Conservation (phyloP, 1,140 invertebrate genomes). For the Trichonephila clavata region DNA sequence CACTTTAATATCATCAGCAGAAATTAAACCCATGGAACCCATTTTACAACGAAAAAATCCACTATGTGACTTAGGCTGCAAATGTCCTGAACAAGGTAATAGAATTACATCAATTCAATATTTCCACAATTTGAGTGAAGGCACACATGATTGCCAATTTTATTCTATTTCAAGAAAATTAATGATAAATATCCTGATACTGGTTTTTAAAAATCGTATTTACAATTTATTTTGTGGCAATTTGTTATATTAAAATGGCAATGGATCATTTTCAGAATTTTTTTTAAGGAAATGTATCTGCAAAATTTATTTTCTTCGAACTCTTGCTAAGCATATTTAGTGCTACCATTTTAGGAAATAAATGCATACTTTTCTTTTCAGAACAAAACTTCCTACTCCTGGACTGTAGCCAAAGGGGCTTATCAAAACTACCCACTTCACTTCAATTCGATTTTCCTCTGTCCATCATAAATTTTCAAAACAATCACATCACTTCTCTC, state of each 20-base stretch:
- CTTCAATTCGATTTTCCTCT: background rate
- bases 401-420: conserved; percentile 39
- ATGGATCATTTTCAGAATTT: too few relatives aligned
- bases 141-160: too few relatives aligned
- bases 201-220: too few relatives aligned
- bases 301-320: too few relatives aligned
- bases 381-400: background rate
- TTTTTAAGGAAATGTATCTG: too few relatives aligned
- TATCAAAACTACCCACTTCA: background rate
- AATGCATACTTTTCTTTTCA: background rate
- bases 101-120: too few relatives aligned
- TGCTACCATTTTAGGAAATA: background rate
- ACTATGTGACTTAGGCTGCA: conserved; percentile 50
- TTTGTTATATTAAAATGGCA: too few relatives aligned
- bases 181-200: too few relatives aligned
- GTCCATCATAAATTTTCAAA: conserved; percentile 26
- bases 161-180: too few relatives aligned
- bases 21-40: background rate
- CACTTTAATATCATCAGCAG: background rate
- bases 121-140: too few relatives aligned
- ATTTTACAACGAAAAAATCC: background rate
- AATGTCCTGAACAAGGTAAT: conserved; percentile 59
- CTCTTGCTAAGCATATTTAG: too few relatives aligned
- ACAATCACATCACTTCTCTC: background rate
- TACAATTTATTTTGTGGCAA: too few relatives aligned